phyloP scores from a whole-genome alignment of 35 echinoderm and acorn worm species.

The Lytechinus variegatus region DNA sequence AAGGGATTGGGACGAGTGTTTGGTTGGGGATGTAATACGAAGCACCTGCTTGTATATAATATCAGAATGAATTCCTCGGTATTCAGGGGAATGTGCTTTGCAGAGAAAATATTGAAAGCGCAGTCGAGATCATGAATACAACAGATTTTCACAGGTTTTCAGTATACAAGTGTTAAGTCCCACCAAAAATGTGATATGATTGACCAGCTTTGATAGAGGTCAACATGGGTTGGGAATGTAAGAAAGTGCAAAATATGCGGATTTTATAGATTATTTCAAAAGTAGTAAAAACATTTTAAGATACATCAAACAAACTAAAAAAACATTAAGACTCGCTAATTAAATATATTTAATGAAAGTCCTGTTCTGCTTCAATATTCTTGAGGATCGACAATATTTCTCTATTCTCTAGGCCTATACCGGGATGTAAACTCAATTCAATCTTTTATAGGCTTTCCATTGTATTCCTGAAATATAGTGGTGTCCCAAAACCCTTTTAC shows the following conservation, averaged over 20 bases:
- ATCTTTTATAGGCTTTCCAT: too few species aligned
- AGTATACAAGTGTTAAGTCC: neutral
- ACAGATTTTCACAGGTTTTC: neutral
- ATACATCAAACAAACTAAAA: too few species aligned
- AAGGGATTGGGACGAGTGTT: neutral
- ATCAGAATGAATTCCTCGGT: neutral
- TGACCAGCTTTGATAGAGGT: neutral
- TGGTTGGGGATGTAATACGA: neutral
- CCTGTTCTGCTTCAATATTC: too few species aligned
- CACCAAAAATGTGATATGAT: neutral
- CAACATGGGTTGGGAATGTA: neutral
- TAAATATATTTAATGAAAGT: too few species aligned
- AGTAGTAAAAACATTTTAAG: too few species aligned
- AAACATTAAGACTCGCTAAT: too few species aligned
- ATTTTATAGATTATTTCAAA: neutral
- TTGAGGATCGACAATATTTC: too few species aligned
- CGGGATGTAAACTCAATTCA: too few species aligned
- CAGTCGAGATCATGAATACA: neutral
- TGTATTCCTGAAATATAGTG: too few species aligned
- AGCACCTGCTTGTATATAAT: neutral
- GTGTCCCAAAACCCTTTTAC: too few species aligned
- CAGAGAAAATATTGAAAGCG: neutral
- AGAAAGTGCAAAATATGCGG: neutral
- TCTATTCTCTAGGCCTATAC: too few species aligned
- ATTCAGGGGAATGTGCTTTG: neutral